These are phyloP conservation scores for Berghia stephanieae DNA, from an alignment of 1,140 invertebrate species.

Conservation along the genomic window DNA sequence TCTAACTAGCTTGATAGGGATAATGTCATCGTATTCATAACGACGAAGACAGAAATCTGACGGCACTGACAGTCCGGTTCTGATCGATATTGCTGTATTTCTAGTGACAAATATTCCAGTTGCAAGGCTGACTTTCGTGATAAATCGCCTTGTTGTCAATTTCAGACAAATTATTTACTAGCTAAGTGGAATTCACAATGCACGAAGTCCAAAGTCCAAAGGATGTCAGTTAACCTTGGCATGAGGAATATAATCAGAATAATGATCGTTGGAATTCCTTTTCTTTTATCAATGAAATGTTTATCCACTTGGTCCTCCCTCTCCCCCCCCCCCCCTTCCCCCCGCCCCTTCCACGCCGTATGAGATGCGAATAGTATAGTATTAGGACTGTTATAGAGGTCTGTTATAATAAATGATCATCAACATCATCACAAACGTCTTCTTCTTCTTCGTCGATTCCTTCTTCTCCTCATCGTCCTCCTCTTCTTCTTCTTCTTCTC, in stretches of 20 bases:
- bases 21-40: background rate
- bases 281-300: background rate
- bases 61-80: background rate
- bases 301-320: background rate
- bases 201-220: background rate
- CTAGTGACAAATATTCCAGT: no score
- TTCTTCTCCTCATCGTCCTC: background rate
- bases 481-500: background rate
- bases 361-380: no score
- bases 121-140: no score
- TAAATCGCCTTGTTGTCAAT: background rate
- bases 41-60: background rate
- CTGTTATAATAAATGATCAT: no score
- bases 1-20: background rate
- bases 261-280: background rate
- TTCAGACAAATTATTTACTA: background rate
- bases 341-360: background rate
- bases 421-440: background rate
- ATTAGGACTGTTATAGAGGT: no score
- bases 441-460: background rate
- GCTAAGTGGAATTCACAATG: background rate
- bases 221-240: background rate
- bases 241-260: background rate
- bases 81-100: background rate
- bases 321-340: background rate